A percentile compares a stretch with the other conserved stretches of the same genome.
Evolutionary conservation across 2,888 invertebrate genomes (phyloP).

Genomic region (Amphipyra tragopoginis): DNA sequence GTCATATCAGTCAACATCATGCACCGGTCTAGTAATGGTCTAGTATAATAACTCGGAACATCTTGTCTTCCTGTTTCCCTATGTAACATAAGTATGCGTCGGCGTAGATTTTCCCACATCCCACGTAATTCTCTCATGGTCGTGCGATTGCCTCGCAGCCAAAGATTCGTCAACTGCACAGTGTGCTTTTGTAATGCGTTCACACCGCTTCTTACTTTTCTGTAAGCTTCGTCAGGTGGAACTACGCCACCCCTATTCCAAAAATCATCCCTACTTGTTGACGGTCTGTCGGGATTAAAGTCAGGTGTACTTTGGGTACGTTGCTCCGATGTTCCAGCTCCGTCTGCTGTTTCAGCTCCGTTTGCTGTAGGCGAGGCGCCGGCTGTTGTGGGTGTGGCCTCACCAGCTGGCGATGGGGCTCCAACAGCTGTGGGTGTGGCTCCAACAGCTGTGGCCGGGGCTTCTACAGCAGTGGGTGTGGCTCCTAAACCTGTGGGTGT

Average conservation of each 20-base stretch:
- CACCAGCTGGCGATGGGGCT: background rate
- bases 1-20: slow-evolving; percentile 83
- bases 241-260: slow-evolving; percentile 71
- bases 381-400: background rate
- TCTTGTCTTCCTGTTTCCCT: slow-evolving; percentile 83
- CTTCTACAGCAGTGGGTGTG: slow-evolving; percentile 4
- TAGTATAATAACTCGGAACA: slow-evolving; percentile 79
- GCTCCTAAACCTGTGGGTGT: background rate
- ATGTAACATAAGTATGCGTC: slow-evolving; percentile 89
- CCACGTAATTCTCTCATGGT: slow-evolving; percentile 90
- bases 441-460: background rate
- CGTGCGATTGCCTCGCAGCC: slow-evolving; percentile 81
- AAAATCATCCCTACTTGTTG: slow-evolving; percentile 78
- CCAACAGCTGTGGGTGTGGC: background rate
- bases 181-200: slow-evolving; percentile 81
- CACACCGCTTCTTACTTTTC: slow-evolving; percentile 80
- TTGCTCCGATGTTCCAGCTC: slow-evolving; percentile 32
- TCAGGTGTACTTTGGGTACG: slow-evolving; percentile 27
- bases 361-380: slow-evolving; percentile 13
- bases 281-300: slow-evolving; percentile 69
- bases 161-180: slow-evolving; percentile 77
- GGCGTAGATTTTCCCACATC: slow-evolving; percentile 91
- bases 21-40: slow-evolving; percentile 82
- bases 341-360: slow-evolving; percentile 16
- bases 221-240: slow-evolving; percentile 80